phyloP scores from a whole-genome alignment of 2,888 invertebrate species.

The Eumacrocentrus americanus region DNA sequence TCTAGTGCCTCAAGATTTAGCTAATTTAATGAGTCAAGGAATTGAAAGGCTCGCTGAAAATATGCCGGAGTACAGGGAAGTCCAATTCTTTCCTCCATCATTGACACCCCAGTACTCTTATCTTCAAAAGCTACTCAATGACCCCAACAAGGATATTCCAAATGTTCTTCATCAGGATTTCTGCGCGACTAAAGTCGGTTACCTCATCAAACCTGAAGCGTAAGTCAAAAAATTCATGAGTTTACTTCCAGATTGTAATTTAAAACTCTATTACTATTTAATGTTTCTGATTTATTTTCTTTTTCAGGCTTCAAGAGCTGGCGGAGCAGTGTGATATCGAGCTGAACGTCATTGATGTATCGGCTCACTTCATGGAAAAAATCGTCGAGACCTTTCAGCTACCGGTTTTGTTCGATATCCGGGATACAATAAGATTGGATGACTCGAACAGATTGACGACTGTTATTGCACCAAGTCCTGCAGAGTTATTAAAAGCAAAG shows the following conservation, averaged over 20 bases:
- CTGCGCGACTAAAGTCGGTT: conserved; percentile 48
- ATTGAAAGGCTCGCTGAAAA: conserved; percentile 42
- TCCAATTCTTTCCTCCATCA: conserved; percentile 50
- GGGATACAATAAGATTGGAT: conserved; percentile 23
- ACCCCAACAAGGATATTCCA: conserved; percentile 46
- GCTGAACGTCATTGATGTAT: conserved; percentile 44
- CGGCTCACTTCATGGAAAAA: conserved; percentile 53
- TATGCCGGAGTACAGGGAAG: conserved; percentile 33
- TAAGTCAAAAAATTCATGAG: conserved; percentile 47
- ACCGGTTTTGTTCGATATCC: conserved; percentile 34
- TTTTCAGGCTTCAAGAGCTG: conserved; percentile 46
- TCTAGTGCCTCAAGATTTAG: conserved; percentile 40
- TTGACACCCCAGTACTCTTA: conserved; percentile 53
- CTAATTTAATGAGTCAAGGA: conserved; percentile 42
- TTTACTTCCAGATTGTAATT: too few relatives aligned
- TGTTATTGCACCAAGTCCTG: neutral
- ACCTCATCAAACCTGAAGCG: conserved; percentile 49
- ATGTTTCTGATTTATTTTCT: neutral
- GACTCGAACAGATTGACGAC: neutral
- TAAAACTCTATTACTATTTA: conserved; percentile 10
- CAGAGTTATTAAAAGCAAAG: conserved; percentile 27
- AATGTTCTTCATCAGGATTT: conserved; percentile 47
- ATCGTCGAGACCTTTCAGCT: conserved; percentile 46
- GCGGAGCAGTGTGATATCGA: conserved; percentile 45
- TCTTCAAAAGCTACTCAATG: conserved; percentile 44